Base-by-base conservation (phyloP, 2,113 vertebrate genomes). In the Amblyornis subalaris region DNA sequence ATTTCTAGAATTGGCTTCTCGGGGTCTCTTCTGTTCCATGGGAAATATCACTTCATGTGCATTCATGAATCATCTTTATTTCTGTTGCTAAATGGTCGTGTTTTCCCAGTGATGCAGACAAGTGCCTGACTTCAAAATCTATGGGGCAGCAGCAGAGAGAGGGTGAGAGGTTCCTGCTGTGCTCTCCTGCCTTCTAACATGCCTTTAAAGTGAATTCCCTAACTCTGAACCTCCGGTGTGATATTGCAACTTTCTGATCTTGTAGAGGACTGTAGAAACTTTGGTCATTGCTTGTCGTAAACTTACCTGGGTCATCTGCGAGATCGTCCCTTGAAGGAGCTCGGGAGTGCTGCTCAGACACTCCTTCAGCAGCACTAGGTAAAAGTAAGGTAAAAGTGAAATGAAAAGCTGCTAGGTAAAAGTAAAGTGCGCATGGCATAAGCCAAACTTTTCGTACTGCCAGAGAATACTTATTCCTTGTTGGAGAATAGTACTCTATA, bases 291-390 rank as follows among this genome's bases (percentile, higher is more conserved):
- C 15, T 53, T 33, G 2, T 29, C 17, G 9, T 70, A 40, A 87
- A 51, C 10, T 50, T 29, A 12, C 0, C 1, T 14, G 11, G 48
- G 21, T 71, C 20, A 25, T 28, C 22, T 74, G 42, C 42, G 60
- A 66, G 16, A 9, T 7, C 0, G 0, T 28, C 19, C 16, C 33
- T 81, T 67, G 33, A 44, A 53, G 40, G 42, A 81, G 3, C 44
- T 66, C 7, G 15, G 19, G 33, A 44, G 10, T 24, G 25, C 54
- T 70, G 11, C 64, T 81, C 72, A 70, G 55, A 23, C 8, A 3
- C 23, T 69, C 26, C n/a, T 50, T 36, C 64, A 48, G 53, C 64
- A 74, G 19, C 24, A 7, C 21, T 47, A 38, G 26, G 28, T 69
- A 28, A 28, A 61, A 75, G 35, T 75, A 50, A 48, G 9, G 28